Evolutionary conservation across 1,140 invertebrate genomes (phyloP), one percentile per base, ranked within the genome.

Genomic region (Fopius arisanus): DNA sequence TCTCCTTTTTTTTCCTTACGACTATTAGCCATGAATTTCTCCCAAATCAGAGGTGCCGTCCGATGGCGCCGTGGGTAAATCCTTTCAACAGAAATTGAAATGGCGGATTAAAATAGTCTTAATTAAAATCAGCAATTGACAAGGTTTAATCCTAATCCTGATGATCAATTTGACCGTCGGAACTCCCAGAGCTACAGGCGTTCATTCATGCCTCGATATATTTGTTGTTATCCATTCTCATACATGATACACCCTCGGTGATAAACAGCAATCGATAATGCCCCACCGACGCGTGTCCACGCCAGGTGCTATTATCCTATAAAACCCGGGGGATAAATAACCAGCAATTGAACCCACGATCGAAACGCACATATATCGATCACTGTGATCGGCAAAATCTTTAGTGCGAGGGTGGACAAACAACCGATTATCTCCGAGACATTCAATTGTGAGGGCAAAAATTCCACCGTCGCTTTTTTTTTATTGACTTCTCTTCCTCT

Each of bases 191-290:
- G 54, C 19, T 9, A 26, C 2, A 59, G 66, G 68, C 81, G 80
- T 83, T 82, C 83, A 84, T 85, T 84, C 83, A 82, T 81, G 80
- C 75, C 73, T 69, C 78, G 78, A 37, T 68, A 63, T 23, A 76
- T n/a, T n/a, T 14, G 54, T 28, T 59, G 5, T 59, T 26, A 59
- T 23, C 10, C 54, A 26, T 59, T 26, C 19, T 5, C 23, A 73
- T 48, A 70, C 73, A 54, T 70, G 70, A 72, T 79, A 75, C 70
- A 76, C 69, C 26, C 67, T 67, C 72, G 63, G 69, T 75, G 76
- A 73, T 72, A 76, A 70, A 75, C 59, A 74, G 33, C 70, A 75
- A 78, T 75, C 75, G 67, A 65, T 63, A 71, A 72, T 74, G 67
- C 72, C 26, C 14, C n/a, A 74, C 28, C 16, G 40, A 51, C 31